Base-by-base conservation (phyloP, 2,113 vertebrate genomes). In the Lasiurus borealis region DNA sequence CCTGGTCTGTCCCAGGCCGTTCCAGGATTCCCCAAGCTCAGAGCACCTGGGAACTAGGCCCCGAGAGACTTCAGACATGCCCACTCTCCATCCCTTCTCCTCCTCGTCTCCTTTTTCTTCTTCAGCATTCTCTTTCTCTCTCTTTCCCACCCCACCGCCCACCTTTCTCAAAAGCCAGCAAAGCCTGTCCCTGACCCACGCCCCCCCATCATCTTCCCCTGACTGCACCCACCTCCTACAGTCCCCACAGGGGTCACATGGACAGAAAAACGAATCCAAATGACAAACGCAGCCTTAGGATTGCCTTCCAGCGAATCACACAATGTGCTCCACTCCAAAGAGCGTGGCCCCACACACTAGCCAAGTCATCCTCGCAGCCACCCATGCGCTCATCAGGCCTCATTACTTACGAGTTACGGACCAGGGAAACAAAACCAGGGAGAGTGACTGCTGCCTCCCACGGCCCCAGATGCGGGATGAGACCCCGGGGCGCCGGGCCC, bases 371-470 rank as follows among this genome's bases (percentile, higher is more conserved):
- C 78, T 81, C 57, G 3, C 77, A 84, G 85, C 62, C 85, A 50
- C 95, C 64, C 10, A 0, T 12, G 46, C 85, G 76, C 77, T 89
- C 69, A 95, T 97, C 72, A 95, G 85, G 59, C 84, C 88, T 94
- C 94, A 34, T 89, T 96, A 91, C 92, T 88, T 95, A 88, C 27
- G 12, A 66, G 85, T 64, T 59, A 68, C 25, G 92, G 66, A 34
- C 68, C 46, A 57, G 77, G 76, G 85, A 93, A 93, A 94, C 72
- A 92, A n/a, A 85, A 64, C 83, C 91, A 48, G 80, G 66, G 90
- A 59, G 73, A 71, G 31, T 23, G 40, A 19, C n/a, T 40, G 85
- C 75, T 72, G 54, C n/a, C 15, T n/a, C 54, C 31, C 9, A 44
- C 62, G 78, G 82, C 72, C 76, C 72, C n/a, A 3, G n/a, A 57